Conservation (phyloP, 1,140 invertebrate genomes). For the Zaprionus africanus region DNA sequence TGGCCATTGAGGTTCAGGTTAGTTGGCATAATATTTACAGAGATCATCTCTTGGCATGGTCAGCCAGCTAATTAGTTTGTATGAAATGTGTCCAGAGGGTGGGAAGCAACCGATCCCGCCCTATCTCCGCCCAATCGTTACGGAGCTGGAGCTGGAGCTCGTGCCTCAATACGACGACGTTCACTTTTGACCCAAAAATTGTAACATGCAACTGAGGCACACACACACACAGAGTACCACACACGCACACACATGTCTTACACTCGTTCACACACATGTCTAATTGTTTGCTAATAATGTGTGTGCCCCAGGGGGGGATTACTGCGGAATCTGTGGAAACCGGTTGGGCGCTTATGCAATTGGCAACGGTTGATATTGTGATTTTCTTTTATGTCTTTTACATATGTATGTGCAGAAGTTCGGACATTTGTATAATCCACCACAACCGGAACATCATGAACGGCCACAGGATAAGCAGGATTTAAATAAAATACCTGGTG, state of each 20-base stretch:
- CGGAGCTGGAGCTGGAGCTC: conserved; percentile 2
- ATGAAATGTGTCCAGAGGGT: background rate
- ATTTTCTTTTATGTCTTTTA: conserved; percentile 39
- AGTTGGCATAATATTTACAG: conserved; percentile 6
- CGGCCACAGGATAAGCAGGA: conserved; percentile 88
- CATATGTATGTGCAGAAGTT: conserved; percentile 55
- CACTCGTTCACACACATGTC: conserved; percentile 39
- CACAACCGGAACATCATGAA: conserved; percentile 63
- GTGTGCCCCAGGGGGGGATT: conserved; percentile 22
- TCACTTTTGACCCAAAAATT: conserved; percentile 84
- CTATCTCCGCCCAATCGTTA: conserved; percentile 14
- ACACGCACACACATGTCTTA: conserved; percentile 19
- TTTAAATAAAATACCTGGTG: conserved; percentile 91
- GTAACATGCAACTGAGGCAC: conserved; percentile 71
- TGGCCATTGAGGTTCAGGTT: conserved; percentile 74
- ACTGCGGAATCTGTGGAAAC: conserved; percentile 52
- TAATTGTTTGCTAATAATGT: conserved; percentile 68
- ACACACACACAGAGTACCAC: conserved; percentile 18
- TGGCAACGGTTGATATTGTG: conserved; percentile 47
- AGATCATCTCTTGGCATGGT: conserved; percentile 14
- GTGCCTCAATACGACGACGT: conserved; percentile 47
- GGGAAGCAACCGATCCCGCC: conserved; percentile 7
- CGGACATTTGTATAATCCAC: conserved; percentile 75
- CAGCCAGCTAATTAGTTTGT: conserved; percentile 27
- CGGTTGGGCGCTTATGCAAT: conserved; percentile 70